phyloP scores from a whole-genome alignment of 2,113 vertebrate genomes.

The Aspidoscelis tigris region DNA sequence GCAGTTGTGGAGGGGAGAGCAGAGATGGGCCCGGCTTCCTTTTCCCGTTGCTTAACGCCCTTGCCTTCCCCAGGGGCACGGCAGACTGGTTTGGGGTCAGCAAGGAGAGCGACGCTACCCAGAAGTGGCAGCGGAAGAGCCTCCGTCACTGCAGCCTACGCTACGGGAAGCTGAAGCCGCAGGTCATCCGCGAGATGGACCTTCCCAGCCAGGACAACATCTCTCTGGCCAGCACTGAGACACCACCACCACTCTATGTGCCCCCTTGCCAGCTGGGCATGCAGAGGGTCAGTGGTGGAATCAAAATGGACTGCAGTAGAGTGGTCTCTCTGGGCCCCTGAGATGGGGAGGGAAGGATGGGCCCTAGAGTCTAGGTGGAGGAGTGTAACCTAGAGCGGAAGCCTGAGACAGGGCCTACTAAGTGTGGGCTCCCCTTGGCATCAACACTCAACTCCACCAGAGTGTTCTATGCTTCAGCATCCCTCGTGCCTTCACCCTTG shows the following conservation, averaged over 20 bases:
- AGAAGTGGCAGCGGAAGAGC: slow-evolving; percentile 98
- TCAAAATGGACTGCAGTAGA: too few species aligned
- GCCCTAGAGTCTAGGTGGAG: too few species aligned
- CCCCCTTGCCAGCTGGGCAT: slow-evolving; percentile 92
- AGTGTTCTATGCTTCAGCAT: too few species aligned
- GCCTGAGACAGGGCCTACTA: too few species aligned
- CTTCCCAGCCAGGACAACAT: slow-evolving; percentile 97
- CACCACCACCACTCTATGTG: slow-evolving; percentile 92
- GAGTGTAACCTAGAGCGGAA: too few species aligned
- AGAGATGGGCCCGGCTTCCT: fast-evolving
- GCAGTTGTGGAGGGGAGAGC: neutral
- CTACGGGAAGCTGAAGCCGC: slow-evolving; percentile 95
- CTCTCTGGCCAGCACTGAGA: slow-evolving; percentile 95
- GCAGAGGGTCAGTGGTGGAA: slow-evolving; percentile 84
- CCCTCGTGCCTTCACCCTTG: too few species aligned
- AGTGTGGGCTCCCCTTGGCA: too few species aligned
- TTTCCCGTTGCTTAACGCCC: too few species aligned
- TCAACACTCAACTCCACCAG: too few species aligned
- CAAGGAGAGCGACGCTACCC: slow-evolving; percentile 92
- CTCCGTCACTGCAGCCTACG: slow-evolving; percentile 96
- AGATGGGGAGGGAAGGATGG: too few species aligned
- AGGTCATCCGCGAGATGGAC: slow-evolving; percentile 96
- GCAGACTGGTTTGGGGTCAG: slow-evolving; percentile 98
- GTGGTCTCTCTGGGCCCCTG: too few species aligned
- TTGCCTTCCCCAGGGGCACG: slow-evolving; percentile 84